A percentile compares a stretch with the other conserved stretches of the same genome.
phyloP scores from a whole-genome alignment of 2,113 vertebrate genomes.

The Proteles cristata region DNA sequence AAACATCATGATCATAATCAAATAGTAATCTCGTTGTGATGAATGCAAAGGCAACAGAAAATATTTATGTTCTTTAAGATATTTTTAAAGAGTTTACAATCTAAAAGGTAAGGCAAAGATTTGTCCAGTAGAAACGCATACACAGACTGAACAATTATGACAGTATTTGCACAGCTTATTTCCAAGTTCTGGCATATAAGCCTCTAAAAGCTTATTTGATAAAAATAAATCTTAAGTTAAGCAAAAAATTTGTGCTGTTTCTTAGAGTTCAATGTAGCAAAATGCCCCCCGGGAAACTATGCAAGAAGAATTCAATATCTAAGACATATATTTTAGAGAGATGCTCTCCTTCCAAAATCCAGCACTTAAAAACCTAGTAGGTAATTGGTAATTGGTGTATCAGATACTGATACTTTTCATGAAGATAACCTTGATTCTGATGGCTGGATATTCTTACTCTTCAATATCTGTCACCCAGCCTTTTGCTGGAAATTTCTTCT shows the following conservation, averaged over 20 bases:
- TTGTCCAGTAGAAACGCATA: background rate
- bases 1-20: background rate
- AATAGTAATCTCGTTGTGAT: background rate
- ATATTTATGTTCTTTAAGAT: conserved; percentile 9
- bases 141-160: background rate
- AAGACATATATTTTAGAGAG: background rate
- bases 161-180: background rate
- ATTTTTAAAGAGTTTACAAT: background rate
- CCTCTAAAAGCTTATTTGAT: conserved; percentile 5
- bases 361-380: background rate
- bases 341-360: background rate
- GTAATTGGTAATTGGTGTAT: background rate
- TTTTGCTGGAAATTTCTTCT: background rate
- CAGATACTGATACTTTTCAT: background rate
- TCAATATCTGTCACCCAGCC: background rate
- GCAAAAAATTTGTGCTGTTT: background rate
- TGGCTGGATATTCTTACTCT: background rate
- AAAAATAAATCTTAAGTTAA: conserved; percentile 38
- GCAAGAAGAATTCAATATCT: background rate
- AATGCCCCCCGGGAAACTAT: background rate
- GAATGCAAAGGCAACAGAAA: background rate
- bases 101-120: background rate
- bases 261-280: background rate
- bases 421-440: background rate
- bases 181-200: background rate